A percentile compares a stretch with the other conserved stretches of the same genome.
These are phyloP conservation scores for Enteromius thamalakanensis DNA, from an alignment of 2,797 vertebrate species.

Conservation along the genomic window DNA sequence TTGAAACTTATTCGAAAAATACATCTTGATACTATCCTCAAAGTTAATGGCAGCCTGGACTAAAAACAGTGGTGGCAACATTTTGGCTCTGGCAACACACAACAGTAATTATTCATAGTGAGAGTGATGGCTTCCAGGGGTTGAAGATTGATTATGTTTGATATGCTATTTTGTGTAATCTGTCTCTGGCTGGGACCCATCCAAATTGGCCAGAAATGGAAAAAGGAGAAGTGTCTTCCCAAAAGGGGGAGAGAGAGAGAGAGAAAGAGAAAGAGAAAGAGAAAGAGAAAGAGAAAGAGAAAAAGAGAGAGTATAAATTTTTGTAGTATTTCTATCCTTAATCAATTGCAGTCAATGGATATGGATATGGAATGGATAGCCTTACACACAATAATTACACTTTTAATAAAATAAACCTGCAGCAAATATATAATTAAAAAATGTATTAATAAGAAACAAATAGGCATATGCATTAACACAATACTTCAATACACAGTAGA, in stretches of 20 bases:
- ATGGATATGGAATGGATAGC: not conserved
- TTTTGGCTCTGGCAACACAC: conserved; percentile 75
- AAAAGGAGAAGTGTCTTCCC: conserved; percentile 71
- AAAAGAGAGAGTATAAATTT: conserved; percentile 16
- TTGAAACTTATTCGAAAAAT: not conserved
- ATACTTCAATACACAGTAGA: not conserved
- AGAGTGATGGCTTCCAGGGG: conserved; percentile 80
- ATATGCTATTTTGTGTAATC: conserved; percentile 79
- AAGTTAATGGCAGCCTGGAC: conserved; percentile 65
- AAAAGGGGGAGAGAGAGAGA: conserved; percentile 53
- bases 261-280: conserved; percentile 26
- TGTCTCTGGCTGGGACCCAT: conserved; percentile 78
- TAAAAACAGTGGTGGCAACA: conserved; percentile 74
- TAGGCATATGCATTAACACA: not conserved
- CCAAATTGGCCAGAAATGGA: conserved; percentile 77
- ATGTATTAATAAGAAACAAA: not conserved
- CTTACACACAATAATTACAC: conserved; percentile 3
- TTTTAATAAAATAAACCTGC: not conserved
- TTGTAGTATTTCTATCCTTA: conserved; percentile 24
- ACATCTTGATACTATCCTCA: conserved; percentile 45
- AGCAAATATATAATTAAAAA: not conserved
- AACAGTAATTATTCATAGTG: conserved; percentile 79
- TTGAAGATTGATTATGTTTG: conserved; percentile 81
- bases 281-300: conserved; percentile 34
- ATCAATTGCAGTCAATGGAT: not conserved